Percentiles rank a stretch among this genome's conserved stretches.
Conservation (phyloP, 2,113 vertebrate species). For the Chitala chitala region DNA sequence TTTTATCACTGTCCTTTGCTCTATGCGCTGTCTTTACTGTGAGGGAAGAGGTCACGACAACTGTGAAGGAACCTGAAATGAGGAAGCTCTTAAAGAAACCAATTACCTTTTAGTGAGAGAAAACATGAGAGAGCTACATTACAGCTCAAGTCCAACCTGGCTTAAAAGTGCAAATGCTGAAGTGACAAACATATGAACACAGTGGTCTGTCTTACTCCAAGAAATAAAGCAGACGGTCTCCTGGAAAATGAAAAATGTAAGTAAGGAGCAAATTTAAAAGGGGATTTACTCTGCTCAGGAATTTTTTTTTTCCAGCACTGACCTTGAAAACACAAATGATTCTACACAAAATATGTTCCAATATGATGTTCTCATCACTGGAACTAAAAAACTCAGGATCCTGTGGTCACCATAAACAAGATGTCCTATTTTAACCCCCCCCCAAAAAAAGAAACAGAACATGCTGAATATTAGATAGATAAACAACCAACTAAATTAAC, state of each 20-base stretch:
- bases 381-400: background rate
- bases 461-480: background rate
- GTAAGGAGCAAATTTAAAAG: too few relatives aligned
- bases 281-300: too few relatives aligned
- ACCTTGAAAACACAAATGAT: too few relatives aligned
- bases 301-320: too few relatives aligned
- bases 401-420: background rate
- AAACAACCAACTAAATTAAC: constrained; percentile 5
- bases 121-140: too few relatives aligned
- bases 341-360: too few relatives aligned
- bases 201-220: background rate
- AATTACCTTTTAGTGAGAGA: background rate
- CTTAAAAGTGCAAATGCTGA: background rate
- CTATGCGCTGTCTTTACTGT: too few relatives aligned
- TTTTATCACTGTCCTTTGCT: too few relatives aligned
- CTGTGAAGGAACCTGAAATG: background rate
- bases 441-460: background rate
- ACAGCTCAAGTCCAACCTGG: background rate
- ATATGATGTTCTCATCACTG: too few relatives aligned
- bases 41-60: too few relatives aligned
- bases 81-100: background rate
- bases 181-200: background rate
- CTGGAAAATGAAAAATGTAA: background rate
- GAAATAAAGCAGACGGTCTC: background rate
- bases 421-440: background rate